Percentiles rank a stretch among this genome's conserved stretches.
Conservation (phyloP, 1,140 invertebrate species). For the Luehdorfia chinensis region DNA sequence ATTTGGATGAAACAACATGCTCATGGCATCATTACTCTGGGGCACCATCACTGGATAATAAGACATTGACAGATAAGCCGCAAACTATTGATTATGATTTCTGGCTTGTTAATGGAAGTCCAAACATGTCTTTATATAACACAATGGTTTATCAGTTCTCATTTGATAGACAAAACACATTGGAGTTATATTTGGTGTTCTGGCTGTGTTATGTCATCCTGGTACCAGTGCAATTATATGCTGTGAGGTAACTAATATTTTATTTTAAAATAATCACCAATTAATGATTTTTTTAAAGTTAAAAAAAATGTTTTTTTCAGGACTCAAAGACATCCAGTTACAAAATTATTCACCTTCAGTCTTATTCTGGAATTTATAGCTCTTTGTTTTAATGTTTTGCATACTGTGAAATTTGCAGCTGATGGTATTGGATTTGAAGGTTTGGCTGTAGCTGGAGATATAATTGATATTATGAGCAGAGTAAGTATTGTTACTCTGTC, state of each 20-base stretch:
- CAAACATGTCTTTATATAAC: constrained; percentile 89
- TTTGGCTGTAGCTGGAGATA: constrained; percentile 91
- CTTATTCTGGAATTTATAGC: constrained; percentile 91
- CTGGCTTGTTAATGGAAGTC: constrained; percentile 97
- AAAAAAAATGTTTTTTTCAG: constrained; percentile 54
- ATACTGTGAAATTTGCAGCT: constrained; percentile 92
- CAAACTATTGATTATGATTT: constrained; percentile 91
- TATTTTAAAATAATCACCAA: neutral
- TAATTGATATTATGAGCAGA: constrained; percentile 93
- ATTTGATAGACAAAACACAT: constrained; percentile 95
- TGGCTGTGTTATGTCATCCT: constrained; percentile 77
- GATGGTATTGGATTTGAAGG: constrained; percentile 91
- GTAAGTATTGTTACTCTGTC: constrained; percentile 80
- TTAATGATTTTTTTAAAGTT: neutral
- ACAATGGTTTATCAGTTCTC: constrained; percentile 97
- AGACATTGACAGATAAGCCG: constrained; percentile 45
- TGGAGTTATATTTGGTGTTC: constrained; percentile 94
- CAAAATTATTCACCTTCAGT: constrained; percentile 93
- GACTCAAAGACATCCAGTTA: constrained; percentile 92
- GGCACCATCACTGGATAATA: constrained; percentile 47
- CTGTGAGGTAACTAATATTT: constrained; percentile 7
- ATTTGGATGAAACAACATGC: constrained; percentile 86
- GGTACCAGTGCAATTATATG: constrained; percentile 7
- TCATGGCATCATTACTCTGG: constrained; percentile 87
- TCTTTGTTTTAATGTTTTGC: constrained; percentile 90